These are phyloP conservation scores for Xiphophorus hellerii DNA, from an alignment of 2,113 vertebrate genomes.

Conservation along the genomic window DNA sequence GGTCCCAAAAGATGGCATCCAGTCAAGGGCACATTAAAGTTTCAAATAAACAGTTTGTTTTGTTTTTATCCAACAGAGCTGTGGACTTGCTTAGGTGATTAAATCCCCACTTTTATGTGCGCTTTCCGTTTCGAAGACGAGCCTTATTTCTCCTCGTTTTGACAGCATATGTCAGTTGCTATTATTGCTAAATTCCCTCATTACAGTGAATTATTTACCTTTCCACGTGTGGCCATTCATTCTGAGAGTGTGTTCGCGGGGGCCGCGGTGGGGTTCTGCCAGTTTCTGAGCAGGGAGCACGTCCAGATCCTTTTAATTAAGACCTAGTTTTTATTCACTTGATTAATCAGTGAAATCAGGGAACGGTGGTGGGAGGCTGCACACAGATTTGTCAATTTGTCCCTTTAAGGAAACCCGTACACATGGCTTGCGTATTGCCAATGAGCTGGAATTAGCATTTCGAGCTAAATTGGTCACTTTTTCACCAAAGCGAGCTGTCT, in stretches of 20 bases:
- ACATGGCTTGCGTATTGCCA: constrained; percentile 68
- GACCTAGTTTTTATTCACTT: constrained; percentile 77
- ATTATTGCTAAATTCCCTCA: constrained; percentile 74
- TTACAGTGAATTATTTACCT: constrained; percentile 75
- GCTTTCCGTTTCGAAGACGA: neutral
- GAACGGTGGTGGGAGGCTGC: constrained; percentile 73
- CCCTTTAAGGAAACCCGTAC: constrained; percentile 68
- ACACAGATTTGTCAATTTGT: constrained; percentile 79
- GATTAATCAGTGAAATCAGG: constrained; percentile 81
- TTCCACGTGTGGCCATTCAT: constrained; percentile 69
- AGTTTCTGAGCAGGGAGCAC: constrained; percentile 70
- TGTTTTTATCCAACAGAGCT: constrained; percentile 57
- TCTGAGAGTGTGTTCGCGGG: constrained; percentile 66
- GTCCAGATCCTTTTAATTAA: constrained; percentile 80
- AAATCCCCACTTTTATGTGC: constrained; percentile 42
- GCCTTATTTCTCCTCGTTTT: constrained; percentile 64
- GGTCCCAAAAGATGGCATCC: constrained; percentile 60
- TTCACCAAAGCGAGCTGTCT: constrained; percentile 74
- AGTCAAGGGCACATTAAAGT: constrained; percentile 72
- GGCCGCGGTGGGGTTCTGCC: constrained; percentile 68
- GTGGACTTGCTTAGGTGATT: constrained; percentile 61
- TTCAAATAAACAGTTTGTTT: constrained; percentile 43
- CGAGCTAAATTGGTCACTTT: constrained; percentile 79
- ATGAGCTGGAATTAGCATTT: constrained; percentile 77
- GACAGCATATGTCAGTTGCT: constrained; percentile 71